A percentile compares a stretch with the other conserved stretches of the same genome.
Evolutionary conservation across 2,113 vertebrate species (phyloP).

Genomic region (Zingel zingel): DNA sequence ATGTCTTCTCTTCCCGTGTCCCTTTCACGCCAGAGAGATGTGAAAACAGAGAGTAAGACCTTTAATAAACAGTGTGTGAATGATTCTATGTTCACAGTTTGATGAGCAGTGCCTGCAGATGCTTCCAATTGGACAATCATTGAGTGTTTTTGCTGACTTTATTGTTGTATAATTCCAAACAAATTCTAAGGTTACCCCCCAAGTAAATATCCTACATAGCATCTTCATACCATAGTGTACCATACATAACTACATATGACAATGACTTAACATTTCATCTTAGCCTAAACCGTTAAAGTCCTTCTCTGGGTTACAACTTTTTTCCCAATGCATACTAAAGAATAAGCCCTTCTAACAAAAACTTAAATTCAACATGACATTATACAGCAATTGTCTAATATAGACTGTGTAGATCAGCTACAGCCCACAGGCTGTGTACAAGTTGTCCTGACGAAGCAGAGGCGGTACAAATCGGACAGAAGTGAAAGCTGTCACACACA

Average conservation of each 20-base stretch:
- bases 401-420: not conserved
- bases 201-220: not conserved
- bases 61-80: not conserved
- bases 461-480: not conserved
- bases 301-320: not conserved
- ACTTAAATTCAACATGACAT: not conserved
- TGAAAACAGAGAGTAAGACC: slow-evolving; percentile 24
- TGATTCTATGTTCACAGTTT: not conserved
- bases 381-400: too few species aligned
- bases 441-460: not conserved
- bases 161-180: not conserved
- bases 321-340: not conserved
- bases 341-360: not conserved
- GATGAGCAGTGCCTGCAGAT: not conserved
- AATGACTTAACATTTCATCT: too few species aligned
- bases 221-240: not conserved
- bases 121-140: not conserved
- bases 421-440: not conserved
- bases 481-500: not conserved
- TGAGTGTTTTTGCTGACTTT: not conserved
- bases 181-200: not conserved
- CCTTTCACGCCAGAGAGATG: slow-evolving; percentile 6
- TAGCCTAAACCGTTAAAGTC: not conserved
- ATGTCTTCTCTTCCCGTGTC: slow-evolving; percentile 26
- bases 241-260: not conserved